Conservation (phyloP, 2,797 vertebrate genomes). For the Paramormyrops hopkinsi region DNA sequence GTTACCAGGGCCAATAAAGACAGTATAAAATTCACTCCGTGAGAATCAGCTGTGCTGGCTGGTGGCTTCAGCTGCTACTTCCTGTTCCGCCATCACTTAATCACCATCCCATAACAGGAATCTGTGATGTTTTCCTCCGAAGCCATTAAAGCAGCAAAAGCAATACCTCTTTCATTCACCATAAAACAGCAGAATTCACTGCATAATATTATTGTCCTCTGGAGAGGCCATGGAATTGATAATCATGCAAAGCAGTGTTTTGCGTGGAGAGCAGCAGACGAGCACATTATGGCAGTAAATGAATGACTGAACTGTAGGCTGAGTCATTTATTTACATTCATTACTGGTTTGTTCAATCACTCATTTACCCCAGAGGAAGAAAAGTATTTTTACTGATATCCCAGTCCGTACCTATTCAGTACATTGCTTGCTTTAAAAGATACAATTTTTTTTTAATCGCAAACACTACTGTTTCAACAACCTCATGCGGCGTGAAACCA, state of each 20-base stretch:
- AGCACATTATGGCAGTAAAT: background rate
- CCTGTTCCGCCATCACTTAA: background rate
- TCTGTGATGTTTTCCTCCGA: background rate
- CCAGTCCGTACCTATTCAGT: background rate
- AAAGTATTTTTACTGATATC: background rate
- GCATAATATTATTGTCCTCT: background rate
- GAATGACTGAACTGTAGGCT: background rate
- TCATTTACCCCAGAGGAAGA: background rate
- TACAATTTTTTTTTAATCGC: background rate
- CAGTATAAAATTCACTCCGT: background rate
- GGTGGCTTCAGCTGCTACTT: background rate
- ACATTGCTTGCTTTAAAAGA: background rate
- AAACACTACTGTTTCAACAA: background rate
- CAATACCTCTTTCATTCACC: background rate
- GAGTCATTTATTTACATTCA: background rate
- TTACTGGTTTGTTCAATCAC: background rate
- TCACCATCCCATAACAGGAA: background rate
- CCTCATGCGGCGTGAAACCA: background rate
- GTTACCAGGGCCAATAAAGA: background rate
- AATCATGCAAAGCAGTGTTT: background rate
- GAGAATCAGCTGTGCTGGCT: background rate
- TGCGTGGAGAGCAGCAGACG: background rate
- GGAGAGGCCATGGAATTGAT: background rate
- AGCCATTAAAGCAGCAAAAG: background rate
- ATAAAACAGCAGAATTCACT: background rate